Evolutionary conservation across 2,113 vertebrate genomes (phyloP).

Genomic region (Gambusia affinis): DNA sequence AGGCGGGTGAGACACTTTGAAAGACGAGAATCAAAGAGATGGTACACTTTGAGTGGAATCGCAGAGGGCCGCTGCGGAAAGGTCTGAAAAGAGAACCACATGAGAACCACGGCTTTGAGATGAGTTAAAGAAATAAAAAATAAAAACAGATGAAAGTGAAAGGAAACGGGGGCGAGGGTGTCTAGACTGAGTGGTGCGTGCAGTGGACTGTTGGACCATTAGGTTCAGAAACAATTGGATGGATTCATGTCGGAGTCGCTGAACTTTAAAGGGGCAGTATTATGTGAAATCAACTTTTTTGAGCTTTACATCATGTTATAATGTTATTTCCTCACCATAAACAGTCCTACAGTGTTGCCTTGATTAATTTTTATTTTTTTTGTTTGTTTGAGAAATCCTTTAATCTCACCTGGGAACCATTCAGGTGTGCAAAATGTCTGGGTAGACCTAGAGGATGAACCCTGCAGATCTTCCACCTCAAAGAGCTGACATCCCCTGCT

Average conservation of each 20-base stretch:
- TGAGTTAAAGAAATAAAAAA: not conserved
- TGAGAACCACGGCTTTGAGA: constrained; percentile 9
- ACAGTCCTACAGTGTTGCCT: too few relatives aligned
- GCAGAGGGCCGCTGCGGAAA: constrained; percentile 11
- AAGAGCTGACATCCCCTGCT: too few relatives aligned
- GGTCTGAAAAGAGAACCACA: constrained; percentile 24
- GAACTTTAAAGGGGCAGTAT: not conserved
- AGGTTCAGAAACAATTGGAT: not conserved
- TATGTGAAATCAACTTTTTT: too few relatives aligned
- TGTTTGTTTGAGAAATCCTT: too few relatives aligned
- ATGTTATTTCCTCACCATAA: too few relatives aligned
- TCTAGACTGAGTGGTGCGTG: constrained; percentile 2
- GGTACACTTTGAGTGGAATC: constrained; percentile 7
- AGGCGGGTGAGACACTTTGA: constrained; percentile 2
- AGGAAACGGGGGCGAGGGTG: constrained; percentile 13
- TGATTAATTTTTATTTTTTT: too few relatives aligned
- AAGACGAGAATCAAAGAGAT: constrained; percentile 29
- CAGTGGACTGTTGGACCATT: not conserved
- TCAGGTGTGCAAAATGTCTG: too few relatives aligned
- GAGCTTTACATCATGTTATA: too few relatives aligned
- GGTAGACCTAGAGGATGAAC: too few relatives aligned
- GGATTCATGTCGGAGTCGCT: not conserved
- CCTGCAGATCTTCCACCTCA: too few relatives aligned
- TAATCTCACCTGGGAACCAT: too few relatives aligned
- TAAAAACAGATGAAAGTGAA: constrained; percentile 27